These are phyloP conservation scores for Parazoanthus swiftii DNA, from an alignment of 92 coral and sea anemone genomes.

Conservation along the genomic window DNA sequence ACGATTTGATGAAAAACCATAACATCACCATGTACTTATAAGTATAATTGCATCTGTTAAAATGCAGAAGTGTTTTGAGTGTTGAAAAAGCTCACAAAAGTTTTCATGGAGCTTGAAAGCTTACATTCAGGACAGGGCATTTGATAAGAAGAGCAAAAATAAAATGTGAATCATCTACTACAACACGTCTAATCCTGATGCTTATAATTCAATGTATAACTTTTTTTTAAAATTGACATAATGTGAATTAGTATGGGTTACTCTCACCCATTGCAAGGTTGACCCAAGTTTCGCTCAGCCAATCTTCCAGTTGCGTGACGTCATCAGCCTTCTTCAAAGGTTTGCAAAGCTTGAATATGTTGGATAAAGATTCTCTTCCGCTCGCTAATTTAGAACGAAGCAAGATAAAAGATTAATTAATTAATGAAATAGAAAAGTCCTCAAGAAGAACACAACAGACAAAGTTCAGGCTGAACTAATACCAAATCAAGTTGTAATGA, in stretches of 20 bases:
- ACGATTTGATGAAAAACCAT: too few species aligned
- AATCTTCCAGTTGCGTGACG: conserved; percentile 68
- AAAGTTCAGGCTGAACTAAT: neutral
- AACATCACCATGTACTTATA: too few species aligned
- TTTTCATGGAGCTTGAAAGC: too few species aligned
- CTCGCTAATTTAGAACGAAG: conserved; percentile 42
- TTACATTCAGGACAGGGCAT: too few species aligned
- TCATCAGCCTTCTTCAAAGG: conserved; percentile 75
- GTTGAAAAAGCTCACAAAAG: too few species aligned
- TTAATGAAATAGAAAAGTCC: neutral
- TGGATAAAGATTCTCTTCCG: conserved; percentile 71
- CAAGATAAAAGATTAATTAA: neutral
- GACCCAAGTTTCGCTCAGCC: conserved; percentile 98
- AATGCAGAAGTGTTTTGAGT: too few species aligned
- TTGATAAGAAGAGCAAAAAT: too few species aligned
- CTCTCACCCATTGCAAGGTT: conserved; percentile 98
- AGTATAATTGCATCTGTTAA: too few species aligned
- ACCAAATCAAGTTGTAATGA: neutral
- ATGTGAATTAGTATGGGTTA: neutral
- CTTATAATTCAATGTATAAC: too few species aligned
- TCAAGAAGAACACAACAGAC: neutral
- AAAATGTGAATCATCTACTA: too few species aligned
- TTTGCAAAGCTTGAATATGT: conserved; percentile 75
- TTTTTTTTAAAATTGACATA: neutral
- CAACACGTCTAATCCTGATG: neutral